A percentile compares a stretch with the other conserved stretches of the same genome.
These are phyloP conservation scores for Rhodeus uyekii DNA, from an alignment of 2,797 vertebrate species.

Conservation along the genomic window DNA sequence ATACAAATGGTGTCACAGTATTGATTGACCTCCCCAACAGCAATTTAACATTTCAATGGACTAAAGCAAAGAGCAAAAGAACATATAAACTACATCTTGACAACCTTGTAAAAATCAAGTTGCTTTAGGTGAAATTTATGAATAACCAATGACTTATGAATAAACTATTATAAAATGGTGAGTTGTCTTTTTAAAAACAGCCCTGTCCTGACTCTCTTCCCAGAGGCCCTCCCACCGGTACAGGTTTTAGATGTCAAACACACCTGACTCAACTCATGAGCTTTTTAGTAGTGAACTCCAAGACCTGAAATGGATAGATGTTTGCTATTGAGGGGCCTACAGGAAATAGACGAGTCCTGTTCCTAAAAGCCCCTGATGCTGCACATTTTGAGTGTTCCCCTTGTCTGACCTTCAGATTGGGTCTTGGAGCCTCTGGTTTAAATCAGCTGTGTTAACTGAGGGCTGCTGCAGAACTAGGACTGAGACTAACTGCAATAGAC, in stretches of 20 bases:
- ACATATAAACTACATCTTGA: not conserved
- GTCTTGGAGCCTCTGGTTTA: not conserved
- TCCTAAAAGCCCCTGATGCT: not conserved
- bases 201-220: not conserved
- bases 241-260: not conserved
- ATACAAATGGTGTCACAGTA: not conserved
- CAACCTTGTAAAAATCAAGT: not conserved
- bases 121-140: not conserved
- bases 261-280: not conserved
- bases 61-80: not conserved
- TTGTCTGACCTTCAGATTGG: not conserved
- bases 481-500: not conserved
- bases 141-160: conserved; percentile 10
- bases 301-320: not conserved
- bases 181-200: not conserved
- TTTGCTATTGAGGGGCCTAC: not conserved
- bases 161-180: conserved; percentile 5
- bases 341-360: not conserved
- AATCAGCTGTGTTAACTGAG: not conserved
- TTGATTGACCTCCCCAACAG: not conserved
- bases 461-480: not conserved
- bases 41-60: not conserved
- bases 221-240: not conserved
- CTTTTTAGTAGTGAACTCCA: not conserved
- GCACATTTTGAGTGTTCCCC: not conserved